Evolutionary conservation across 2,113 vertebrate genomes (phyloP).

Genomic region (Aramus guarauna): DNA sequence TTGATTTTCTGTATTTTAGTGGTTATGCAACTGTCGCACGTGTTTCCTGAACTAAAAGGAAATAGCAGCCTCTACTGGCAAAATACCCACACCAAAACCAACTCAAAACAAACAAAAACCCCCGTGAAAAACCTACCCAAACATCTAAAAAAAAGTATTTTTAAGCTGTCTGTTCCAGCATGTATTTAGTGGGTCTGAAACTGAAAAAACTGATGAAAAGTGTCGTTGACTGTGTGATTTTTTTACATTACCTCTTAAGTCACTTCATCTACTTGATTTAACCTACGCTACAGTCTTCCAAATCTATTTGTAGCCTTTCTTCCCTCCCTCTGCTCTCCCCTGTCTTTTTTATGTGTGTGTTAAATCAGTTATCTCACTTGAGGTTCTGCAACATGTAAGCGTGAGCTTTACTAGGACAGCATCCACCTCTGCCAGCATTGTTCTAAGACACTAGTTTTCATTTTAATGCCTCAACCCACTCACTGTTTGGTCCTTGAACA

Average conservation of each 20-base stretch:
- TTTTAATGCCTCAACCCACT: neutral
- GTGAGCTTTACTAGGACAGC: neutral
- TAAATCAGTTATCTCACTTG: fast-evolving
- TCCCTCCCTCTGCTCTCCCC: neutral
- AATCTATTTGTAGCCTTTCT: neutral
- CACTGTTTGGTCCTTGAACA: neutral
- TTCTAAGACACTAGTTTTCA: neutral
- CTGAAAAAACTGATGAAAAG: fast-evolving
- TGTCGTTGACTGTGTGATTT: neutral
- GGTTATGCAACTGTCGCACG: neutral
- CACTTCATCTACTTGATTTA: neutral
- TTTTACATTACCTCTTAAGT: neutral
- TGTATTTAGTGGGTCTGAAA: neutral
- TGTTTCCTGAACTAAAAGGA: neutral
- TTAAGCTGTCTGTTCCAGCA: fast-evolving
- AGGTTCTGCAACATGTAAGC: neutral
- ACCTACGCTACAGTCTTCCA: neutral
- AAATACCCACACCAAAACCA: neutral
- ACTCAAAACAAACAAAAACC: neutral
- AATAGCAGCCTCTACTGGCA: constrained; percentile 18
- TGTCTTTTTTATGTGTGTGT: neutral
- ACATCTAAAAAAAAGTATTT: neutral
- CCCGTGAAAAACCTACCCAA: neutral
- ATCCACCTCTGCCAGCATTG: neutral
- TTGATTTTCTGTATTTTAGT: neutral